Base-by-base conservation (phyloP, 2,888 invertebrate species). In the Macrophya alboannulata region DNA sequence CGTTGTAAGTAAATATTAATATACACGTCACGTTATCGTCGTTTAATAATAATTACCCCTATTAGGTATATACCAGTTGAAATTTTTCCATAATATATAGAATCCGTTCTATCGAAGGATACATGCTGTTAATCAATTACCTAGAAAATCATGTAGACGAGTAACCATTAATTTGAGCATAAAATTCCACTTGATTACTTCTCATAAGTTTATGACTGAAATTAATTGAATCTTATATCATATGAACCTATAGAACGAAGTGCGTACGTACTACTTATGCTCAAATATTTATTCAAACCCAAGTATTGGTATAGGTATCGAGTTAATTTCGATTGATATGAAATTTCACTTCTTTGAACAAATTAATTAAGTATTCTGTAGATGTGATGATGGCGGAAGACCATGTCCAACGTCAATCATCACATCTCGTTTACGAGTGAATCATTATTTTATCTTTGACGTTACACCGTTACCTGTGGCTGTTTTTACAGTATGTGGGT, bases 381-480 rank as follows among this genome's bases (percentile, higher is more conserved):
- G 71, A 48, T 71, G 65, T 48, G 83, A 71, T 71, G 71, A 83
- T 68, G 68, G 83, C n/a, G 65, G 40, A 71, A 43, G 25, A 45
- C 48, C 48, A 15, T 83, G 68, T 48, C 48, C n/a, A 68, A 71
- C 83, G 83, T 83, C 83, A 68, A 83, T 83, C 83, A 83, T 51
- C 81, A 51, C 31, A 55, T 65, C 83, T 71, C 68, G 68, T 83
- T 83, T 68, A 83, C 68, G 48, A 17, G 71, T 83, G 81, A 81
- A 81, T 62, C 81, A 40, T 81, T 77, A 77, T 77, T 77, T 77
- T 51, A 51, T 77, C 51, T 77, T 51, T 62, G 59, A 81, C 43
- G 81, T 81, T 81, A 81, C 81, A 81, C 81, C 81, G 81, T 81
- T 81, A 51, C 43, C 9, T 77, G 12, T 77, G 12, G 48, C n/a